Base-by-base conservation (phyloP, 1,140 invertebrate species). In the Drosophila novamexicana region DNA sequence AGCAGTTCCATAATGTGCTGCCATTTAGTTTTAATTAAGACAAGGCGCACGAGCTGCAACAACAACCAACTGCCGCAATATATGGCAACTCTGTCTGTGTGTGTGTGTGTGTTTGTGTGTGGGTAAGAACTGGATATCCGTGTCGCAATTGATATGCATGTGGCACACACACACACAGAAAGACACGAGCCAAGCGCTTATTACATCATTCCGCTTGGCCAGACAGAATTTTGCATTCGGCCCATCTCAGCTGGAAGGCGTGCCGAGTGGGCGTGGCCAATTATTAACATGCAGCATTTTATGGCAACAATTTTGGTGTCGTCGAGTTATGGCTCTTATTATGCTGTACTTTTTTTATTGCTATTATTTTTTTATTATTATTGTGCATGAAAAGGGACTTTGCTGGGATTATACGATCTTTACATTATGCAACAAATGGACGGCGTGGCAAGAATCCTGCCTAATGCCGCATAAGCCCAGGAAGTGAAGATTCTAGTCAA, bases 171-270 rank as follows among this genome's bases (percentile, higher is more conserved):
- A 29, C 12, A 40, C 22, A 29, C 22, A 29, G 0, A 22, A 2
- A 2, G n/a, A 36, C 18, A 22, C 8, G 7, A 42, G 44, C 8
- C 45, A 16, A 59, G 36, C 52, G 68, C 56, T 64, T 77, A 85
- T 85, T 85, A 79, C 82, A 75, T 85, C 82, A 85, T 54, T 67
- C 10, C 18, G 67, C 71, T 67, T 67, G 49, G 44, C 66, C 59
- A 40, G 59, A 68, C 69, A 81, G 74, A 81, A 66, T 73, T 59
- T 52, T 29, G 44, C 36, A 54, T 53, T 32, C 22, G 34, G n/a
- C 10, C 16, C 12, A 39, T 50, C 36, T 50, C 4, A 34, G 49
- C 16, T 45, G 10, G 12, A 10, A 6, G 36, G 45, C 34, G 34
- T 32, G 45, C 34, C n/a, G 16, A 34, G 18, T 37, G 14, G 67